phyloP scores from a whole-genome alignment of 2,888 invertebrate species.

The Heliconius ethilla region DNA sequence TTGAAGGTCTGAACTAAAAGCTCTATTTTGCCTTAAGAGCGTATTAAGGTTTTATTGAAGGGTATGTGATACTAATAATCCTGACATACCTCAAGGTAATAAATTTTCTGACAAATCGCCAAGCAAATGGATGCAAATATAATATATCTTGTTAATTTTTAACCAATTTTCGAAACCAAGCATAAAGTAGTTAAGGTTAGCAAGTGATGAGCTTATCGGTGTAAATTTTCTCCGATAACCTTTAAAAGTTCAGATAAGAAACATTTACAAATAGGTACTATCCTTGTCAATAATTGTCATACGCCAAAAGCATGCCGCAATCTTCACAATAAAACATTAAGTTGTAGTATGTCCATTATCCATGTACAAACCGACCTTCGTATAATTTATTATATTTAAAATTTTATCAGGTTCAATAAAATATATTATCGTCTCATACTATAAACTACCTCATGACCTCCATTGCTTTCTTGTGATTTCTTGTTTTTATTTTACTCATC shows the following conservation, averaged over 20 bases:
- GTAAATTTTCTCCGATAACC: slow-evolving; percentile 8
- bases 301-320: slow-evolving; percentile 6
- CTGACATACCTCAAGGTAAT: no score
- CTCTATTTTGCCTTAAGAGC: background rate
- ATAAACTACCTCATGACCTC: background rate
- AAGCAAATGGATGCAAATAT: no score
- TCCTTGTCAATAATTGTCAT: background rate
- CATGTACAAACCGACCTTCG: slow-evolving; percentile 10
- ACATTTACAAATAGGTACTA: background rate
- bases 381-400: slow-evolving; percentile 19
- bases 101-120: no score
- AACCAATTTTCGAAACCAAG: background rate
- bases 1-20: no score
- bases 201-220: background rate
- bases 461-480: background rate
- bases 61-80: background rate
- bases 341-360: background rate
- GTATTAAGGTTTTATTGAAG: background rate
- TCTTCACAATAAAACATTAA: slow-evolving; percentile 16
- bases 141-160: no score
- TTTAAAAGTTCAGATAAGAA: slow-evolving; percentile 9
- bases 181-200: background rate
- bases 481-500: background rate
- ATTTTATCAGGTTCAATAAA: slow-evolving; percentile 7
- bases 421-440: background rate